phyloP scores from a whole-genome alignment of 2,888 invertebrate species.

The Ennomos erosarius region DNA sequence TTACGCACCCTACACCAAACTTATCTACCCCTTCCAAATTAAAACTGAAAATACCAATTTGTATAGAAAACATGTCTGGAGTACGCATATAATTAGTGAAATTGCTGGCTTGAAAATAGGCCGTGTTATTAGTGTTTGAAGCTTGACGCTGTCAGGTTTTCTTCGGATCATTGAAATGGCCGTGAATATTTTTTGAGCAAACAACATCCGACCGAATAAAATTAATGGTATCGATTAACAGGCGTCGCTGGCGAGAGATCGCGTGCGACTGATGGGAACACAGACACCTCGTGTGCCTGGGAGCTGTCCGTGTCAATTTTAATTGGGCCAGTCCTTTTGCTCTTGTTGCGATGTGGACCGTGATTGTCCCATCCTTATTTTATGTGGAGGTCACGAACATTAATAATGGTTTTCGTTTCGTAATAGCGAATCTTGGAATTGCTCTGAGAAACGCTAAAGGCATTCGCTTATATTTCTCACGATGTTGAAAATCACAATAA shows the following conservation, averaged over 20 bases:
- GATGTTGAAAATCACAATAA: too few species aligned
- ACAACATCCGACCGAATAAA: slow-evolving; percentile 72
- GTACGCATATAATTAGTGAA: slow-evolving; percentile 41
- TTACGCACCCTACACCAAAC: slow-evolving; percentile 80
- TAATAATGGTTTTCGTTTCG: slow-evolving; percentile 43
- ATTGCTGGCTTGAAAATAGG: slow-evolving; percentile 38
- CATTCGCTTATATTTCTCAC: slow-evolving; percentile 7
- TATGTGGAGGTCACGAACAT: slow-evolving; percentile 74
- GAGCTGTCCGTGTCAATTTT: slow-evolving; percentile 80
- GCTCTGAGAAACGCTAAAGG: slow-evolving; percentile 30
- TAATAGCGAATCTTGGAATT: slow-evolving; percentile 20
- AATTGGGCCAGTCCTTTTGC: slow-evolving; percentile 78
- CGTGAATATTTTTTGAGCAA: slow-evolving; percentile 67
- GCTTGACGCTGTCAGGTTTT: slow-evolving; percentile 38
- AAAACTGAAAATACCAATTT: slow-evolving; percentile 24
- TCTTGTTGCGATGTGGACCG: slow-evolving; percentile 66
- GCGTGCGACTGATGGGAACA: slow-evolving; percentile 76
- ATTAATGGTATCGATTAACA: slow-evolving; percentile 81
- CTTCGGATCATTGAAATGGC: slow-evolving; percentile 62
- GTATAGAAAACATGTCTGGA: slow-evolving; percentile 26
- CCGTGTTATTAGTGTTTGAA: slow-evolving; percentile 32
- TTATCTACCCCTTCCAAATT: slow-evolving; percentile 75
- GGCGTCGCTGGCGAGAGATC: slow-evolving; percentile 68
- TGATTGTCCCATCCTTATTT: slow-evolving; percentile 72
- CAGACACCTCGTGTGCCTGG: slow-evolving; percentile 67